These are phyloP conservation scores for Pachydiplax longipennis DNA, from an alignment of 2,888 invertebrate genomes.

Conservation along the genomic window DNA sequence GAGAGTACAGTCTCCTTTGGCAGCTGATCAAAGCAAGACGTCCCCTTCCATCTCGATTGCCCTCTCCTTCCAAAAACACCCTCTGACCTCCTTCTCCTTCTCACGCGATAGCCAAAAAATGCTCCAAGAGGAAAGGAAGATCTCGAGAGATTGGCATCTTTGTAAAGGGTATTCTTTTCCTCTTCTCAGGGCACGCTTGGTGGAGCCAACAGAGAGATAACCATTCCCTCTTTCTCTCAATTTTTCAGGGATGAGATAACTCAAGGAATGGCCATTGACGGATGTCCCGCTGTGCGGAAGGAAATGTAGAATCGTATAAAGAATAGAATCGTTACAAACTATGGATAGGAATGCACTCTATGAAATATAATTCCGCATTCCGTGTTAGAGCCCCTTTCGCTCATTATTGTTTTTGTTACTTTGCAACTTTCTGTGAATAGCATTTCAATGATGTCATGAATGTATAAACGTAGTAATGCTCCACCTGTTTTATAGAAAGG, in stretches of 20 bases:
- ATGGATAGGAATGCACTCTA: too few species aligned
- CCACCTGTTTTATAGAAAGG: too few species aligned
- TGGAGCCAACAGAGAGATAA: not conserved
- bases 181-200: not conserved
- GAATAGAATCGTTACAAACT: too few species aligned
- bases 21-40: constrained; percentile 10
- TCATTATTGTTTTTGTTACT: too few species aligned
- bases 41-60: not conserved
- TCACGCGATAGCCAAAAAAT: not conserved
- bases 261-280: not conserved
- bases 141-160: not conserved
- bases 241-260: not conserved
- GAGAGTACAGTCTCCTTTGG: not conserved
- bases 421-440: too few species aligned
- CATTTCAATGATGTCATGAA: too few species aligned
- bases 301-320: too few species aligned
- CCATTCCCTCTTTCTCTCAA: not conserved
- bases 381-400: too few species aligned
- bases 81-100: not conserved
- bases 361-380: too few species aligned
- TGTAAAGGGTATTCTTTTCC: not conserved
- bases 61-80: not conserved
- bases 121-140: not conserved
- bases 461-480: too few species aligned
- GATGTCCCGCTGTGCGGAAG: too few species aligned